These are phyloP conservation scores for Clarias magur DNA, from an alignment of 2,113 vertebrate species.

Conservation along the genomic window DNA sequence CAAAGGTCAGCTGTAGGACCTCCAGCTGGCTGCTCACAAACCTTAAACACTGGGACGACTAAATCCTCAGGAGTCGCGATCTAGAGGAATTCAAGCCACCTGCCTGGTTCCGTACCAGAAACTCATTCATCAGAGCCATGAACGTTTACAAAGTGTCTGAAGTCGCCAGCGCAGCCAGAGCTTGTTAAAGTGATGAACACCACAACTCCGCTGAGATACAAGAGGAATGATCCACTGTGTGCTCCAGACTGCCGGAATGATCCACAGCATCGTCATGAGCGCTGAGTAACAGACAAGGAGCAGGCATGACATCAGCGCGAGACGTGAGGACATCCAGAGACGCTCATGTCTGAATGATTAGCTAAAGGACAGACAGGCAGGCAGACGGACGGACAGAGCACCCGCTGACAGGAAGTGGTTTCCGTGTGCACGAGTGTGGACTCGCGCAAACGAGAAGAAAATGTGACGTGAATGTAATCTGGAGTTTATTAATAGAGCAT, in stretches of 20 bases:
- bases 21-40: neutral
- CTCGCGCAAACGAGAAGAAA: neutral
- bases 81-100: neutral
- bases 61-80: neutral
- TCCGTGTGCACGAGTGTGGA: neutral
- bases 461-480: neutral
- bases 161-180: neutral
- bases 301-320: neutral
- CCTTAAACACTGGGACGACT: no score
- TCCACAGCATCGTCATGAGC: neutral
- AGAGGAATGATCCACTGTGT: neutral
- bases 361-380: neutral
- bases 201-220: neutral
- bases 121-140: neutral
- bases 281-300: neutral
- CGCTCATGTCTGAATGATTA: neutral
- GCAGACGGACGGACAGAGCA: no score
- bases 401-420: neutral
- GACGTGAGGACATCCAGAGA: neutral
- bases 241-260: neutral
- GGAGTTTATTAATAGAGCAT: neutral
- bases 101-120: neutral
- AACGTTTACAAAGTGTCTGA: neutral
- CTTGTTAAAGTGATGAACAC: neutral
- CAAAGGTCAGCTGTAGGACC: neutral